Conservation (phyloP, 2,888 invertebrate genomes). For the Smittia aterrima region DNA sequence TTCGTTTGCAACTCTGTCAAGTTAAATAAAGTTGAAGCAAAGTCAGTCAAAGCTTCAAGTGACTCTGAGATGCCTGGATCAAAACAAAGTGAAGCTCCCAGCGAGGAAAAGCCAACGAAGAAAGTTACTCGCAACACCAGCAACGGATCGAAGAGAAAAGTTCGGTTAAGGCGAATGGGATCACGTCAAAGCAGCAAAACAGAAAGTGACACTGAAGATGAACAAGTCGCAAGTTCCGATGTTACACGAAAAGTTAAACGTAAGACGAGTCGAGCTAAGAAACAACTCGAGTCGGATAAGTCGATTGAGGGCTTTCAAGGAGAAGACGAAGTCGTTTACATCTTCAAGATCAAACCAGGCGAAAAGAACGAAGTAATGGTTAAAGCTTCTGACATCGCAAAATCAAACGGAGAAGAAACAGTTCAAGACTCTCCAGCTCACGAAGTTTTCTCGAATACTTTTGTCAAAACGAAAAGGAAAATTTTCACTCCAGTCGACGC, state of each 20-base stretch:
- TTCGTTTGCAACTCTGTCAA: slow-evolving; percentile 32
- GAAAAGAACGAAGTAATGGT: slow-evolving; percentile 49
- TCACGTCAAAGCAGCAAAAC: slow-evolving; percentile 54
- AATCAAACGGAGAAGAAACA: slow-evolving; percentile 5
- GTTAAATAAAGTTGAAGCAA: background rate
- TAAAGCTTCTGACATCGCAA: slow-evolving; percentile 25
- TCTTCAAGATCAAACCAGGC: slow-evolving; percentile 51
- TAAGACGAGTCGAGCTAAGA: slow-evolving; percentile 49
- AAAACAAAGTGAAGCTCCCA: background rate
- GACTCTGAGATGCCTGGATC: slow-evolving; percentile 29
- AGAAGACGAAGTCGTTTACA: slow-evolving; percentile 52
- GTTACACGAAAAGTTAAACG: slow-evolving; percentile 50
- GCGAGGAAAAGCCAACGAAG: slow-evolving; percentile 29
- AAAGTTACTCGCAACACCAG: slow-evolving; percentile 28
- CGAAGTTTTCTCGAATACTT: slow-evolving; percentile 59
- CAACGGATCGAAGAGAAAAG: slow-evolving; percentile 35
- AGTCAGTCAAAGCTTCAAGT: background rate
- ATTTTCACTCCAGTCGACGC: slow-evolving; percentile 69
- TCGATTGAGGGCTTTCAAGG: slow-evolving; percentile 50
- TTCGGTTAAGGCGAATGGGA: slow-evolving; percentile 50
- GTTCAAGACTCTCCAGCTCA: slow-evolving; percentile 45
- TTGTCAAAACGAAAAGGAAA: slow-evolving; percentile 77
- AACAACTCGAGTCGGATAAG: slow-evolving; percentile 44
- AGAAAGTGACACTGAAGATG: slow-evolving; percentile 53
- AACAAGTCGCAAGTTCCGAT: slow-evolving; percentile 46